These are phyloP conservation scores for Sardinella longiceps DNA, from an alignment of 2,797 vertebrate genomes.

Conservation along the genomic window DNA sequence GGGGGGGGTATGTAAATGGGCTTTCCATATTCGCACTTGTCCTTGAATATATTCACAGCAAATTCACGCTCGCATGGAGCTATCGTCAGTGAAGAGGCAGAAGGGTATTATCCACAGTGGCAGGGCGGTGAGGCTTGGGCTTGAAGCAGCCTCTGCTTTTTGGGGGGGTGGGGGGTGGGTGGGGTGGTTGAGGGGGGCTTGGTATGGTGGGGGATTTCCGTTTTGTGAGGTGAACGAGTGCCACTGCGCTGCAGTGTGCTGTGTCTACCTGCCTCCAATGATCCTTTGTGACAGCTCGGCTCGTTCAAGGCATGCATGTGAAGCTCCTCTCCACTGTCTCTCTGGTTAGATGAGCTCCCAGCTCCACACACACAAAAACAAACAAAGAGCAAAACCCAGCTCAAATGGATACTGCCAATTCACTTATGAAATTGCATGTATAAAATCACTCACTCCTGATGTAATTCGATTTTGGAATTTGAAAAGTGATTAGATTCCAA, in stretches of 20 bases:
- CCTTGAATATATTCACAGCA: conserved; percentile 50
- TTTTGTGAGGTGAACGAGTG: conserved; percentile 6
- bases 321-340: neutral
- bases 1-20: conserved; percentile 39
- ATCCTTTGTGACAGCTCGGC: neutral
- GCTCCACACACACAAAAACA: neutral
- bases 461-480: neutral
- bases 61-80: neutral
- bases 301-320: neutral
- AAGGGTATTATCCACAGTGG: conserved; percentile 13
- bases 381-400: neutral
- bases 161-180: neutral
- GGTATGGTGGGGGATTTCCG: neutral
- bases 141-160: neutral
- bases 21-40: conserved; percentile 53
- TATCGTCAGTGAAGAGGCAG: conserved; percentile 2
- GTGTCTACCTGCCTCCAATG: neutral
- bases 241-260: neutral
- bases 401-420: neutral
- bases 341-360: neutral
- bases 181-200: neutral
- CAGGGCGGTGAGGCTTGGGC: conserved; percentile 1
- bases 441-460: neutral
- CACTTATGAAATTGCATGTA: neutral
- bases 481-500: neutral